Evolutionary conservation across 2,888 invertebrate species (phyloP), one percentile per base, ranked within the genome.

Genomic region (Macaria notata): DNA sequence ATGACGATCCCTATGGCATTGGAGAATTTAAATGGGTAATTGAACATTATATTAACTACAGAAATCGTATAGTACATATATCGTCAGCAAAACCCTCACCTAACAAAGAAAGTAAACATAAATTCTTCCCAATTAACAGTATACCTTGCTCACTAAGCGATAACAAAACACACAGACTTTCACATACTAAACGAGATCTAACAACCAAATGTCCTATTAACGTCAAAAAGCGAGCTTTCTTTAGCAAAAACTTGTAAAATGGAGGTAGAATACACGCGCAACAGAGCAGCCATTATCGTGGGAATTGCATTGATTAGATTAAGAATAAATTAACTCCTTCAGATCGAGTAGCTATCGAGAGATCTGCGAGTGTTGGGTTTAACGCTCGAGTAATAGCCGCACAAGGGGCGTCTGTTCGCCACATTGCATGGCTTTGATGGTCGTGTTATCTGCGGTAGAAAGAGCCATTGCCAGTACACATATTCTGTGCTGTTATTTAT

Each of bases 231-330:
- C 48, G n/a, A 42, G 56, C 59, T 62, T 66, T 63, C 56, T 55
- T 59, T 50, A 33, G 52, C 47, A 55, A 66, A 65, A 49, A 54
- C 49, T 36, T 30, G 66, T 51, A 65, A 66, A 65, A 55, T 59
- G 47, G 57, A 68, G 70, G 5, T 33, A 9, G 31, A 71, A 73
- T 67, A 56, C 64, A 65, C 58, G 69, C 63, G 70, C 72, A 70
- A 74, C 76, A 64, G 64, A 64, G 62, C 55, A 59, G 53, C 60
- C 33, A 36, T 36, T 72, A 64, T 74, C 79, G 81, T 83, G 83
- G 76, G 83, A 85, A 84, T 73, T 75, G 77, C 74, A 78, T 76
- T 75, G 78, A 79, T 78, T 84, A 72, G 76, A 82, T 84, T 81
- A 79, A 72, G 73, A 71, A 71, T 73, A 69, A 79, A 84, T 86